Conservation (phyloP, 1,140 invertebrate species). For the Camponotus pennsylvanicus region DNA sequence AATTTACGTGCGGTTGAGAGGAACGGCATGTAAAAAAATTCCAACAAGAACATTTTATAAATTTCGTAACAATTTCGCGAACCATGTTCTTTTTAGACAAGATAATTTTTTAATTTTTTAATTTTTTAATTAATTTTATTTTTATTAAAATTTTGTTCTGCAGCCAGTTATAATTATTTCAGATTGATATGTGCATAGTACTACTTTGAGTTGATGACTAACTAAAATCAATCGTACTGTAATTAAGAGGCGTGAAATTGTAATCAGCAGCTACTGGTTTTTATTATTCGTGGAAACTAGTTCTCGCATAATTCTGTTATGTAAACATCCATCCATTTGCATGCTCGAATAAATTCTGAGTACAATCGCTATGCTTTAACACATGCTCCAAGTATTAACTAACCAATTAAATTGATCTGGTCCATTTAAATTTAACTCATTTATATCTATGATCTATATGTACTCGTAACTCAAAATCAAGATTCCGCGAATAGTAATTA, state of each 20-base stretch:
- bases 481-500: constrained; percentile 3
- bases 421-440: constrained; percentile 9
- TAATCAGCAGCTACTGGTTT: constrained; percentile 2
- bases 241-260: constrained; percentile 43
- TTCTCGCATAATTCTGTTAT: constrained; percentile 6
- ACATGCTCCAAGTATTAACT: neutral
- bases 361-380: constrained; percentile 3
- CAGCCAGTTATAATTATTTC: neutral
- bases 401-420: neutral
- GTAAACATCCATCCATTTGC: neutral
- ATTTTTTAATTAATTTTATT: neutral
- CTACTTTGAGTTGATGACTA: neutral
- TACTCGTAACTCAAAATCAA: neutral
- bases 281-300: constrained; percentile 44
- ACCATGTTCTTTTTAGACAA: neutral
- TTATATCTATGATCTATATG: constrained; percentile 1
- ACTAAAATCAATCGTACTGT: constrained; percentile 13
- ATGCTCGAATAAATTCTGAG: neutral
- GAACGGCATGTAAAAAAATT: neutral
- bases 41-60: neutral
- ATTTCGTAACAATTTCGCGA: neutral
- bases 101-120: neutral
- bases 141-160: neutral
- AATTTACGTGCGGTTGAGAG: neutral
- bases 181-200: neutral